Evolutionary conservation across 2,888 invertebrate species (phyloP).

Genomic region (Drosophila affinis): DNA sequence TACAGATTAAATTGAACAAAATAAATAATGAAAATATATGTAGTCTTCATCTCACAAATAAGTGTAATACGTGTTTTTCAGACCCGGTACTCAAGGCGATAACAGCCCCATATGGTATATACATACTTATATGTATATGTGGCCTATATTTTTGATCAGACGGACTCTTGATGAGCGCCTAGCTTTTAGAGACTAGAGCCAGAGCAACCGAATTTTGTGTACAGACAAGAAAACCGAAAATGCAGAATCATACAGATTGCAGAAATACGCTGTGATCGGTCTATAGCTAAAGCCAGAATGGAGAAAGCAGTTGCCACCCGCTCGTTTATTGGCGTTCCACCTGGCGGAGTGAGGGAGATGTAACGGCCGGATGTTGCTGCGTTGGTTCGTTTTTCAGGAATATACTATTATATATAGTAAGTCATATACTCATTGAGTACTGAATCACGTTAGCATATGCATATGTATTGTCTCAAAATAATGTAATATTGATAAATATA

Average conservation of each 20-base stretch:
- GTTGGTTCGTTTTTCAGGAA: background rate
- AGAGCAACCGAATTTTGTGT: background rate
- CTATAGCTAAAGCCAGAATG: background rate
- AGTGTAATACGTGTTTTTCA: background rate
- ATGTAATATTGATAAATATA: background rate
- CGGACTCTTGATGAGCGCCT: no score
- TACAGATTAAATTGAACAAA: conserved; percentile 8
- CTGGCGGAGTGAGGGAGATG: background rate
- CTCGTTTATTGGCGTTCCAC: no score
- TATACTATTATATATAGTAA: background rate
- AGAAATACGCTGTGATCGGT: background rate
- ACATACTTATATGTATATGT: no score
- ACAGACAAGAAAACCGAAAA: background rate
- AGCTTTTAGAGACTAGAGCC: background rate
- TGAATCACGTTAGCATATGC: no score
- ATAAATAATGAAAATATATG: conserved; percentile 1
- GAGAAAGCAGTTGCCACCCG: background rate
- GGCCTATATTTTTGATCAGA: no score
- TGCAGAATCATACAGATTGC: background rate
- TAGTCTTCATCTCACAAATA: conserved; percentile 3
- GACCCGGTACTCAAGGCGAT: background rate
- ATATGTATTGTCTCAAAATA: background rate
- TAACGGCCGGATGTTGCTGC: background rate
- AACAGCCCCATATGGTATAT: background rate
- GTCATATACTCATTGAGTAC: background rate